Evolutionary conservation across 2,888 invertebrate genomes (phyloP).

Genomic region (Cephus pulcher): DNA sequence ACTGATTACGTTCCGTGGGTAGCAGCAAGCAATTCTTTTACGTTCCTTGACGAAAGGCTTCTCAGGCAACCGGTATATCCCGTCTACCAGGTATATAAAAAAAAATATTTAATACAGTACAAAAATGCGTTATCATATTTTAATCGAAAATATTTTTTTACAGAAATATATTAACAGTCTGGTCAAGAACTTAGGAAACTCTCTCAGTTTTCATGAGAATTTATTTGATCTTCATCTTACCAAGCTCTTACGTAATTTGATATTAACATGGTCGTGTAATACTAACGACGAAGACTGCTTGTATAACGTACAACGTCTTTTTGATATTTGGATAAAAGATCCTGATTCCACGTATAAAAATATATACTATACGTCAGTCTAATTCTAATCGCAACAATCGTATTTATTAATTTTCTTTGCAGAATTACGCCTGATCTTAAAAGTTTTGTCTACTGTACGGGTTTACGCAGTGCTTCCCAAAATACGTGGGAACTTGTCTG

Average conservation of each 20-base stretch:
- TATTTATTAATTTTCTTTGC: conserved; percentile 29
- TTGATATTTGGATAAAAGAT: conserved; percentile 43
- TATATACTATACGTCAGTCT: neutral
- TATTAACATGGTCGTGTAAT: conserved; percentile 43
- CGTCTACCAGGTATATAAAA: neutral
- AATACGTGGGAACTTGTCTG: conserved; percentile 76
- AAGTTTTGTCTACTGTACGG: conserved; percentile 80
- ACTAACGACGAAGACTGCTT: conserved; percentile 41
- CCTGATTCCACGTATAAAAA: conserved; percentile 25
- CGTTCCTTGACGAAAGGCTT: conserved; percentile 83
- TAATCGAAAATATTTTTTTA: neutral
- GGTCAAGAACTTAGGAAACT: neutral
- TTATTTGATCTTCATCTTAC: conserved; percentile 28
- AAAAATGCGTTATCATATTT: neutral
- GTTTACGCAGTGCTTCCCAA: conserved; percentile 73
- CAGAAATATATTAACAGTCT: neutral
- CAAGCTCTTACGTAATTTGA: conserved; percentile 42
- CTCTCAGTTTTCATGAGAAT: conserved; percentile 27
- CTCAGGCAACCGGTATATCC: neutral
- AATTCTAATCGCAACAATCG: neutral
- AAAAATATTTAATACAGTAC: too few species aligned
- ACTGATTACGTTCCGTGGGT: conserved; percentile 76
- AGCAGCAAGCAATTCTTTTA: conserved; percentile 70
- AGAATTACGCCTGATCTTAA: conserved; percentile 69
- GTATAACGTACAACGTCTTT: conserved; percentile 34